Conservation (phyloP, 2,888 invertebrate genomes). For the Coronaproctus castanopsis region DNA sequence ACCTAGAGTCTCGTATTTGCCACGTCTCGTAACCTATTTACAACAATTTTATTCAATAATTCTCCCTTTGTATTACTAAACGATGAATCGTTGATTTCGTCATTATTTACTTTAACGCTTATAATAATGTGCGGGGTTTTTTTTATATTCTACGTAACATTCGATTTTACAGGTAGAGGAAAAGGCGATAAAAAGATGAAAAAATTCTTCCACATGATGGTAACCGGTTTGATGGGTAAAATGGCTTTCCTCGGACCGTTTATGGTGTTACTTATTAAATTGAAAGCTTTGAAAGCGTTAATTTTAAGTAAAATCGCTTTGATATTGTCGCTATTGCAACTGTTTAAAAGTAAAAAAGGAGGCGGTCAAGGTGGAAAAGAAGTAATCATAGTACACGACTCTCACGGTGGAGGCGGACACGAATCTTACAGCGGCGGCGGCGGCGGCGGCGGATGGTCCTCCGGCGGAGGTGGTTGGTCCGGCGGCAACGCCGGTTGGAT, state of each 20-base stretch:
- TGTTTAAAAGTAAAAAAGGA: constrained; percentile 20
- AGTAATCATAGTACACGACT: constrained; percentile 21
- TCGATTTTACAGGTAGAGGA: constrained; percentile 26
- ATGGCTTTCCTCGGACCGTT: constrained; percentile 40
- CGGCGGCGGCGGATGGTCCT: constrained; percentile 15
- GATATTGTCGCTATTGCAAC: constrained; percentile 19
- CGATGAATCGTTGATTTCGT: no score
- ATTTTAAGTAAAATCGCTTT: constrained; percentile 21
- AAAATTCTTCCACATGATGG: constrained; percentile 39
- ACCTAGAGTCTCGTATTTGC: no score
- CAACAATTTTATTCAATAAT: no score
- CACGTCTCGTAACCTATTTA: no score
- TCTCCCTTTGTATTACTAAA: no score
- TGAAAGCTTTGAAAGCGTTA: constrained; percentile 25
- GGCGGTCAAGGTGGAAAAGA: constrained; percentile 21
- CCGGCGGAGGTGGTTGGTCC: constrained; percentile 13
- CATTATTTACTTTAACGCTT: no score
- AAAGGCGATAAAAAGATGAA: constrained; percentile 43
- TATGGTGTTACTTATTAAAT: constrained; percentile 38
- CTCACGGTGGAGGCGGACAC: constrained; percentile 17
- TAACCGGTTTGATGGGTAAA: constrained; percentile 39
- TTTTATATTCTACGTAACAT: no score
- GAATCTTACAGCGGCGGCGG: constrained; percentile 12
- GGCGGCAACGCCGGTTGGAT: constrained; percentile 14
- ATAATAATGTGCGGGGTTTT: no score